These are phyloP conservation scores for Tuberolachnus salignus DNA, from an alignment of 2,888 invertebrate genomes.

Conservation along the genomic window DNA sequence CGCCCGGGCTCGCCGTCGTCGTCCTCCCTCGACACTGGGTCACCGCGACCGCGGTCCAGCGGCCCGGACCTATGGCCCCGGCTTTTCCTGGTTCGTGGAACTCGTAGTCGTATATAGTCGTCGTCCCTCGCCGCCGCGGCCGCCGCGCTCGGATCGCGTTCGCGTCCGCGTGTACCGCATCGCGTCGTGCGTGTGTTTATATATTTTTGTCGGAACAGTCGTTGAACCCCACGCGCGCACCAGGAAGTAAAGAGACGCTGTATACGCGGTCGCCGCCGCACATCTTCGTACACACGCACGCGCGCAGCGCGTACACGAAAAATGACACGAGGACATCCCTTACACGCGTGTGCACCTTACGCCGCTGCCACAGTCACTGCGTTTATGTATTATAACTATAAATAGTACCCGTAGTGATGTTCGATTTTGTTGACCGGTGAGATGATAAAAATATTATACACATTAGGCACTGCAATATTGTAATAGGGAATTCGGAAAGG, in stretches of 20 bases:
- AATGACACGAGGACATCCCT: no score
- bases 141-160: background rate
- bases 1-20: slow-evolving; percentile 1
- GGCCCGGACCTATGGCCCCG: slow-evolving; percentile 32
- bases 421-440: no score
- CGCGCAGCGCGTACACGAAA: background rate
- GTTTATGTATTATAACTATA: no score
- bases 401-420: no score
- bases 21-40: slow-evolving; percentile 57
- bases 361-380: background rate
- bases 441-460: no score
- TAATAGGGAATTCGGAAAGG: no score
- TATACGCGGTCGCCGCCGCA: background rate
- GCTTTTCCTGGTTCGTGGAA: slow-evolving; percentile 56
- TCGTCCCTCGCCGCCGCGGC: slow-evolving; percentile 31
- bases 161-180: no score
- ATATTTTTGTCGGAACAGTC: slow-evolving; percentile 43
- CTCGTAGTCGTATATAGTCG: background rate
- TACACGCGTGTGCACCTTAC: background rate
- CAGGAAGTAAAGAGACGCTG: slow-evolving; percentile 29
- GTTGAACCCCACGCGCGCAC: slow-evolving; percentile 46
- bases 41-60: slow-evolving; percentile 31
- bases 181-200: background rate
- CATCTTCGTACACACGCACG: background rate
- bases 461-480: no score